Percentiles rank a stretch among this genome's conserved stretches.
phyloP scores from a whole-genome alignment of 2,113 vertebrate species.

The Coregonus clupeaformis region DNA sequence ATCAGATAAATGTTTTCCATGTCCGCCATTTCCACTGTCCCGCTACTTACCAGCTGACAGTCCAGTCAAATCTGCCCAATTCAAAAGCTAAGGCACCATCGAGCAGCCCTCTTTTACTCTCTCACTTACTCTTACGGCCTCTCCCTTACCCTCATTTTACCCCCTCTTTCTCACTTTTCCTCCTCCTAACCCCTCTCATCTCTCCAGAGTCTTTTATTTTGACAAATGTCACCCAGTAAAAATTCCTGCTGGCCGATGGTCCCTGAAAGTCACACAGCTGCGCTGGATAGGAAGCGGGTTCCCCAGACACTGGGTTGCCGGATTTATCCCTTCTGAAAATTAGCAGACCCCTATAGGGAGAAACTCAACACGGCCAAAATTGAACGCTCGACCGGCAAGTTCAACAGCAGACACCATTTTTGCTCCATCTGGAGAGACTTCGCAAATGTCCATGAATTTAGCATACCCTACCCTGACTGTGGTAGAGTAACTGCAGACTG shows the following conservation, averaged over 20 bases:
- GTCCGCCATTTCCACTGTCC: conserved; percentile 64
- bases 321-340: conserved; percentile 14
- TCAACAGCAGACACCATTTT: background rate
- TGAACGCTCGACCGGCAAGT: too few relatives aligned
- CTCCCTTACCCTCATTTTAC: background rate
- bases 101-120: conserved; percentile 48
- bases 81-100: conserved; percentile 52
- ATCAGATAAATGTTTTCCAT: conserved; percentile 68
- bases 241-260: conserved; percentile 35
- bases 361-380: too few relatives aligned
- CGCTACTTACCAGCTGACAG: conserved; percentile 45
- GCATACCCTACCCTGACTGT: conserved; percentile 25
- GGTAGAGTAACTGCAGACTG: conserved; percentile 17
- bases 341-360: background rate
- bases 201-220: conserved; percentile 20
- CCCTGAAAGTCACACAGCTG: conserved; percentile 45
- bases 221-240: conserved; percentile 55
- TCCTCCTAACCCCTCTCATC: background rate
- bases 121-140: conserved; percentile 17
- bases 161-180: conserved; percentile 33
- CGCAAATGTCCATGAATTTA: conserved; percentile 37
- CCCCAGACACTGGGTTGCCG: background rate
- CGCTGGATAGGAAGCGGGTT: conserved; percentile 10
- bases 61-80: conserved; percentile 61
- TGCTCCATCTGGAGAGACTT: background rate